A percentile compares a stretch with the other conserved stretches of the same genome.
These are phyloP conservation scores for Austrofundulus limnaeus DNA, from an alignment of 2,113 vertebrate species.

Conservation along the genomic window DNA sequence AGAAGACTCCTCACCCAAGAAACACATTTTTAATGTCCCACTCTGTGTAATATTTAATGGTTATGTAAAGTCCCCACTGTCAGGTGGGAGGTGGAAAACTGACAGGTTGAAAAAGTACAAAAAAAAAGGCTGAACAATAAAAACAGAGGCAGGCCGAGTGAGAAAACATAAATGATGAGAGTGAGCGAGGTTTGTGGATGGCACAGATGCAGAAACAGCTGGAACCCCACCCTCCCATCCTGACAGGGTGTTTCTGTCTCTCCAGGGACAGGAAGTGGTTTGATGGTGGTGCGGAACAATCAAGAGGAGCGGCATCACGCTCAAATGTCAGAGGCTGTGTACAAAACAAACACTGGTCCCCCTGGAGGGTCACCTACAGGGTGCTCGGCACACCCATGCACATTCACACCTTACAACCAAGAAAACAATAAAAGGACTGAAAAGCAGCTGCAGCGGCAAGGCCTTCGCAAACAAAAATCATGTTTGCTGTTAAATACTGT, in stretches of 20 bases:
- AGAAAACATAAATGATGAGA: not conserved
- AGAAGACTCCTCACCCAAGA: slow-evolving; percentile 32
- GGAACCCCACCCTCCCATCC: slow-evolving; percentile 38
- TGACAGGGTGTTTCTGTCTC: slow-evolving; percentile 41
- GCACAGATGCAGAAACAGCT: slow-evolving; percentile 51
- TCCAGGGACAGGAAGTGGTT: slow-evolving; percentile 62
- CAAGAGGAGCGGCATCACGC: slow-evolving; percentile 50
- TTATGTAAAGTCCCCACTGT: slow-evolving; percentile 42
- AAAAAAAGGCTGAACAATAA: slow-evolving; percentile 12
- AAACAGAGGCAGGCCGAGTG: not conserved
- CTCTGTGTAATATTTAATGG: slow-evolving; percentile 61
- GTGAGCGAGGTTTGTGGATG: slow-evolving; percentile 1
- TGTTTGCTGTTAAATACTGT: not conserved
- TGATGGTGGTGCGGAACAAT: slow-evolving; percentile 51
- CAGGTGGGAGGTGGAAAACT: slow-evolving; percentile 14
- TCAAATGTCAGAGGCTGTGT: slow-evolving; percentile 72
- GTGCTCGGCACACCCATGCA: slow-evolving; percentile 19
- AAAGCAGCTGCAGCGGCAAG: not conserved
- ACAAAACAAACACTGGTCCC: slow-evolving; percentile 71
- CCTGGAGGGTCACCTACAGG: slow-evolving; percentile 53
- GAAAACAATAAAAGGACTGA: slow-evolving; percentile 3
- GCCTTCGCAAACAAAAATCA: not conserved
- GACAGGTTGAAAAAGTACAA: slow-evolving; percentile 14
- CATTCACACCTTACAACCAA: slow-evolving; percentile 5
- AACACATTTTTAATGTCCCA: slow-evolving; percentile 40